These are phyloP conservation scores for Tokudaia tokunoshimensis DNA, from an alignment of 2,797 vertebrate species.

Conservation along the genomic window DNA sequence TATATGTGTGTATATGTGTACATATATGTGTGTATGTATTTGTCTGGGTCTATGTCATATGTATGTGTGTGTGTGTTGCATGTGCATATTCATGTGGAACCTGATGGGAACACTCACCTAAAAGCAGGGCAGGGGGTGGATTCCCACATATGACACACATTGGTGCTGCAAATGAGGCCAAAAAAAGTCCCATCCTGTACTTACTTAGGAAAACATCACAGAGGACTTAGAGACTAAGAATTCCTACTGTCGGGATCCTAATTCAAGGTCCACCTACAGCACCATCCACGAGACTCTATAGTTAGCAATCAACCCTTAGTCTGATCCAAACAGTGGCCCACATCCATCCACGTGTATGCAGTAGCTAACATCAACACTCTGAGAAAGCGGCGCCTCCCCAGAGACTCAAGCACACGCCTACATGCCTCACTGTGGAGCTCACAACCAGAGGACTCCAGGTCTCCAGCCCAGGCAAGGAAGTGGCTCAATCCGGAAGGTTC, in stretches of 20 bases:
- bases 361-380: neutral
- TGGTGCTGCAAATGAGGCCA: neutral
- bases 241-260: slow-evolving; percentile 44
- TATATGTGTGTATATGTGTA: no score
- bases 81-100: neutral
- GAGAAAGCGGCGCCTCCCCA: neutral
- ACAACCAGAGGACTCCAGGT: neutral
- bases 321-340: neutral
- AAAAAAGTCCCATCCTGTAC: neutral
- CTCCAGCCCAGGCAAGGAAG: neutral
- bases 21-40: no score
- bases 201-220: slow-evolving; percentile 27
- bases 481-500: neutral
- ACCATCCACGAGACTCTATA: neutral
- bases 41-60: neutral
- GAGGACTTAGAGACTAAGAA: neutral
- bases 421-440: neutral
- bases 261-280: slow-evolving; percentile 20
- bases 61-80: neutral
- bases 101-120: neutral
- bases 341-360: neutral
- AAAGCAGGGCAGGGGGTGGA: neutral
- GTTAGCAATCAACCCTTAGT: neutral
- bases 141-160: neutral
- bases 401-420: neutral